phyloP scores from a whole-genome alignment of 1,140 invertebrate genomes.

The Drosophila sulfurigaster region DNA sequence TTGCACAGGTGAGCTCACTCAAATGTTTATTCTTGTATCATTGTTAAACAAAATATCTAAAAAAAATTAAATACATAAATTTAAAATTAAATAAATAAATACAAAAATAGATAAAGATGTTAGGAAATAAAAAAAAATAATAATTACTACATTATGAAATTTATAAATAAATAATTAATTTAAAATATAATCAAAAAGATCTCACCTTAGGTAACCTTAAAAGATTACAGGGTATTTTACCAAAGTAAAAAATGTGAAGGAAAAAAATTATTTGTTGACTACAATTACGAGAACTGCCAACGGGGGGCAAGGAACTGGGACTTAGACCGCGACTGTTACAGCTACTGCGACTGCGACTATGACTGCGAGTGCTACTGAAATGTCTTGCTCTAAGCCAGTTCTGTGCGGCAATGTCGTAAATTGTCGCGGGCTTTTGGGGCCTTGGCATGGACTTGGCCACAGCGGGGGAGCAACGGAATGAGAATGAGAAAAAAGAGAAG shows the following conservation, averaged over 20 bases:
- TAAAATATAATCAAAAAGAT: background rate
- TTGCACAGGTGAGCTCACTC: too few relatives aligned
- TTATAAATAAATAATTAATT: background rate
- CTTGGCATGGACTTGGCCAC: conserved; percentile 15
- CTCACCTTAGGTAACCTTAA: background rate
- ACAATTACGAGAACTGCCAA: conserved; percentile 31
- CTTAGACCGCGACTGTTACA: conserved; percentile 1
- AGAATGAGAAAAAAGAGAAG: background rate
- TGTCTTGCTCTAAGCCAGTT: conserved; percentile 54
- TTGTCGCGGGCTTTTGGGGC: conserved; percentile 51
- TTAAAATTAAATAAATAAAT: too few relatives aligned
- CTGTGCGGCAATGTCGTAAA: conserved; percentile 38
- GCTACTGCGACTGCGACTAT: background rate
- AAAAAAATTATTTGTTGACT: conserved; percentile 35
- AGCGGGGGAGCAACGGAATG: conserved; percentile 11
- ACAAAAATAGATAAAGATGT: too few relatives aligned
- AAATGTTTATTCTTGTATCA: too few relatives aligned
- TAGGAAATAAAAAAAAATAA: too few relatives aligned
- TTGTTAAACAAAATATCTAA: too few relatives aligned
- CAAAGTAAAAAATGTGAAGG: background rate
- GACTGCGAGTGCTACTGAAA: conserved; percentile 12
- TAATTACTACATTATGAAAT: too few relatives aligned
- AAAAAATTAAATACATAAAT: too few relatives aligned
- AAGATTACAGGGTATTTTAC: conserved; percentile 1
- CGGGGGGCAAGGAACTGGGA: conserved; percentile 4